A percentile compares a stretch with the other conserved stretches of the same genome.
phyloP scores from a whole-genome alignment of 1,140 invertebrate genomes.

The Temnothorax curvispinosus region DNA sequence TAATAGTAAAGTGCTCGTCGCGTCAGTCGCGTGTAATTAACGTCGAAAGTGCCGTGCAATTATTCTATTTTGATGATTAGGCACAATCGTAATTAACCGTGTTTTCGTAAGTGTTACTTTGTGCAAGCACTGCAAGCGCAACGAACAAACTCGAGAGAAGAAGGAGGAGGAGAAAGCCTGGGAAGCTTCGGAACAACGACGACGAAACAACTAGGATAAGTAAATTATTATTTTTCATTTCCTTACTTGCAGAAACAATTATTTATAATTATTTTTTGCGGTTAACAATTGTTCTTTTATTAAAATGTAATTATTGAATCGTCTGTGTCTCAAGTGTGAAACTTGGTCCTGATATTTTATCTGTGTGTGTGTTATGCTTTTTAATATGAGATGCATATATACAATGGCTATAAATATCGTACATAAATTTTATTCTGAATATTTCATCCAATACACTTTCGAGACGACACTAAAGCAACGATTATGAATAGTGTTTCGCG shows the following conservation, averaged over 20 bases:
- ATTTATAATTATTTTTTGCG: background rate
- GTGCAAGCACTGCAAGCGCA: background rate
- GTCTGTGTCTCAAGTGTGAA: background rate
- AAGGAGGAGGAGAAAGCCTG: background rate
- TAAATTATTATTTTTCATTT: background rate
- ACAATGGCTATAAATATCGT: background rate
- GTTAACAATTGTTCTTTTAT: background rate
- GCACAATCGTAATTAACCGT: no score
- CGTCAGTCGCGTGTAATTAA: no score
- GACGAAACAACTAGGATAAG: background rate
- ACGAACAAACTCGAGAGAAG: background rate
- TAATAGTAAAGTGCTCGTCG: no score
- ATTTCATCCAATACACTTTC: background rate
- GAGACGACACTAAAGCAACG: background rate
- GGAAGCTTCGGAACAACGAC: background rate
- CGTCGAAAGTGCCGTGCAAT: background rate
- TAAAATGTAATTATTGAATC: background rate
- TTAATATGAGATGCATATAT: background rate
- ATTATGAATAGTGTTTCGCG: background rate
- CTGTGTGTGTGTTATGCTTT: background rate
- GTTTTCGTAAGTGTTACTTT: background rate
- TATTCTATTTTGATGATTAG: background rate
- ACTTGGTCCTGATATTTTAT: background rate
- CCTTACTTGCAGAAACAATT: no score
- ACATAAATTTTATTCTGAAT: background rate